Percentiles rank a stretch among this genome's conserved stretches.
phyloP scores from a whole-genome alignment of 2,113 vertebrate species.

The Emberiza fucata region DNA sequence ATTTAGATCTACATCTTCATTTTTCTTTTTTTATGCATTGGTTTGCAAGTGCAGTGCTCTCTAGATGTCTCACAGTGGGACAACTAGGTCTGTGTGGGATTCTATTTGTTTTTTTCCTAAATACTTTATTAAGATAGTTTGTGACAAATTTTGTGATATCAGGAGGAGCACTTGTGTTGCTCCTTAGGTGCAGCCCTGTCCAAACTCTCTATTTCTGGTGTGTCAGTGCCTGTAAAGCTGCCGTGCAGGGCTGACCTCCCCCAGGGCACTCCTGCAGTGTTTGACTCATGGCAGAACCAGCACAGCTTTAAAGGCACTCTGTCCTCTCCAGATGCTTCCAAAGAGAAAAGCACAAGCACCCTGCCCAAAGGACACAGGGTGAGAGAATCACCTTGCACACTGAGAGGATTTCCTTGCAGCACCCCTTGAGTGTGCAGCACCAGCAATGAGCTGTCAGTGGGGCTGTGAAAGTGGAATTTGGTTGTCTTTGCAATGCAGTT shows the following conservation, averaged over 20 bases:
- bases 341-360: background rate
- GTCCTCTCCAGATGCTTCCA: background rate
- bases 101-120: background rate
- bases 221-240: background rate
- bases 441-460: background rate
- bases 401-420: background rate
- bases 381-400: background rate
- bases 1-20: background rate
- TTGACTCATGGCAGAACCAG: background rate
- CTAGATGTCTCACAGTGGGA: background rate
- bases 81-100: background rate
- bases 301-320: background rate
- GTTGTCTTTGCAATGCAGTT: background rate
- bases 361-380: background rate
- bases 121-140: background rate
- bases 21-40: background rate
- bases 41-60: background rate
- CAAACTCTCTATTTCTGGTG: background rate
- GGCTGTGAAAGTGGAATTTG: background rate
- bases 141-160: background rate
- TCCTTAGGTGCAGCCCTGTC: background rate
- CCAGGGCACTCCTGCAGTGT: background rate
- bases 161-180: background rate
- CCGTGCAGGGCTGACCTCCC: background rate
- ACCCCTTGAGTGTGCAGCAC: background rate